Base-by-base conservation (phyloP, 2,888 invertebrate species). In the Eilema griseolum region DNA sequence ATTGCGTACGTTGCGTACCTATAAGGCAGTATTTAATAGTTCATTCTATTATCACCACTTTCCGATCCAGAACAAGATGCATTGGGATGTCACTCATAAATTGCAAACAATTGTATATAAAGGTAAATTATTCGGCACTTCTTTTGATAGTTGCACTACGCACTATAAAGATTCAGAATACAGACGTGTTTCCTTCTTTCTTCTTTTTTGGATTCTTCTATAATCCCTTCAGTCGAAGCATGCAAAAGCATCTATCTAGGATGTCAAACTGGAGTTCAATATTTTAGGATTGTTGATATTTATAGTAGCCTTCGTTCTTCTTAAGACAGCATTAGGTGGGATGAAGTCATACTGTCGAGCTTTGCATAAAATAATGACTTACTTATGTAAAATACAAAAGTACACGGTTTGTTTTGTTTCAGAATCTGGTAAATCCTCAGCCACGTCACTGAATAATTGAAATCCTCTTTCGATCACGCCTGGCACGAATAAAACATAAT, bases 381-480 rank as follows among this genome's bases (percentile, higher is more conserved):
- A 52, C 52, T 52, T 52, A 52, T 52, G 52, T n/a, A 52, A 46
- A 46, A 52, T 52, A 52, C 52, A 52, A 52, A 52, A 52, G 52
- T 52, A 52, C 52, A 52, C 52, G n/a, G n/a, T 52, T 52, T 52
- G n/a, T 52, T n/a, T 52, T n/a, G n/a, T 52, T 52, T n/a, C 52
- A 52, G 8, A 20, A n/a, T 52, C 52, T 52, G n/a, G 52, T 62
- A 37, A 62, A 37, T 62, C 37, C 37, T 37, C 24, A 4, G 31
- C 61, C 31, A n/a, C 24, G 28, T 28, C 61, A 57, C 41, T 82
- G 69, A 80, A 80, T 82, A 75, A 75, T 74, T 75, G 52, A 71
- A 59, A 65, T 62, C 52, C 52, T 52, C 52, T n/a, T 52, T 52
- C n/a, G 52, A 52, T 52, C 52, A 52, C 52, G 52, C 52, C 52